Evolutionary conservation across 2,888 invertebrate species (phyloP).

Genomic region (Spicauda simplicius): DNA sequence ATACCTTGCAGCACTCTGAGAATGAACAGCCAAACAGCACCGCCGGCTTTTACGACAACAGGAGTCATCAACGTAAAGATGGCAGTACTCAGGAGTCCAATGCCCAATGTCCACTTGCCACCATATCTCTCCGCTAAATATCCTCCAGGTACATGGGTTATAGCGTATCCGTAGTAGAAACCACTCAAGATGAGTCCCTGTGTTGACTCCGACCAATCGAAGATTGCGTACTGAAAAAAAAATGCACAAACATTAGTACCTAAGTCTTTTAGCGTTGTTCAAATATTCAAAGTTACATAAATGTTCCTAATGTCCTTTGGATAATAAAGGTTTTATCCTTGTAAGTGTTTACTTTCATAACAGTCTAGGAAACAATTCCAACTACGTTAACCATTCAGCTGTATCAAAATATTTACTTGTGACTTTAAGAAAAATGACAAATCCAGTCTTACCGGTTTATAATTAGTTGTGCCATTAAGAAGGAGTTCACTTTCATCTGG

Average conservation of each 20-base stretch:
- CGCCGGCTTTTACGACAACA: slow-evolving; percentile 86
- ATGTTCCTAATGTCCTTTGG: not conserved
- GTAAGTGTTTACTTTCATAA: not conserved
- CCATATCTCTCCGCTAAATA: slow-evolving; percentile 92
- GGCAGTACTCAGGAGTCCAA: slow-evolving; percentile 92
- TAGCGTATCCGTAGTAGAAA: slow-evolving; percentile 94
- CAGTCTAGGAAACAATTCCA: too few species aligned
- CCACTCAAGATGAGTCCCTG: slow-evolving; percentile 92
- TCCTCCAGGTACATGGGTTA: slow-evolving; percentile 95
- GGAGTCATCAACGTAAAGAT: slow-evolving; percentile 93
- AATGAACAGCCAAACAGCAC: slow-evolving; percentile 83
- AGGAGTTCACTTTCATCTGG: slow-evolving; percentile 55
- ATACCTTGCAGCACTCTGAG: slow-evolving; percentile 90
- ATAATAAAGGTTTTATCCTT: not conserved
- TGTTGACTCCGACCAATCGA: slow-evolving; percentile 89
- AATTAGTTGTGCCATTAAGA: slow-evolving; percentile 65
- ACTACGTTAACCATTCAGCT: too few species aligned
- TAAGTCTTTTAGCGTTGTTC: not conserved
- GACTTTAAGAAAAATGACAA: too few species aligned
- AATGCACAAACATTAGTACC: not conserved
- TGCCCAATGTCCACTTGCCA: slow-evolving; percentile 92
- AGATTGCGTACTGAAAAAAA: slow-evolving; percentile 77
- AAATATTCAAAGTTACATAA: not conserved
- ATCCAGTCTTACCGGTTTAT: slow-evolving; percentile 61
- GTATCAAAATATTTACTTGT: too few species aligned